A percentile compares a stretch with the other conserved stretches of the same genome.
These are phyloP conservation scores for Diadophis punctatus DNA, from an alignment of 2,113 vertebrate genomes.

Conservation along the genomic window DNA sequence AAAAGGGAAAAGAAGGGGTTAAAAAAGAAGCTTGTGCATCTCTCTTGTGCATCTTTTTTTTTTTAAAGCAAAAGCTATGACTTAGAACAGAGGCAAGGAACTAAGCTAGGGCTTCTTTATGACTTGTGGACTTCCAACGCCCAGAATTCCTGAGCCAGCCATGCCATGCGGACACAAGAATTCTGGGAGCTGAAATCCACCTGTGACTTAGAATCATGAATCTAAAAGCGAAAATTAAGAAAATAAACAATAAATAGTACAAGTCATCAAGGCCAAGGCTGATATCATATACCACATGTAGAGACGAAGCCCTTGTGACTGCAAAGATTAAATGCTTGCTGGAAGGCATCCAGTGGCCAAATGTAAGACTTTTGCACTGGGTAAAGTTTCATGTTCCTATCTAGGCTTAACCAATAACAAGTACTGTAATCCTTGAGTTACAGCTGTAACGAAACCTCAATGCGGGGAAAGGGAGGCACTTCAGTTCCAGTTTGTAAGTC, in stretches of 20 bases:
- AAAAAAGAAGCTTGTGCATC: background rate
- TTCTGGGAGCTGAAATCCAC: background rate
- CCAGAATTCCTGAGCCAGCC: too few relatives aligned
- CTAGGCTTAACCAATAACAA: background rate
- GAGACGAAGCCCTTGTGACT: background rate
- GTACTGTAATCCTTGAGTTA: background rate
- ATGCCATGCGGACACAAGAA: too few relatives aligned
- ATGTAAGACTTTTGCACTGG: background rate
- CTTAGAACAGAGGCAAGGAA: too few relatives aligned
- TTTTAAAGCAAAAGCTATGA: background rate
- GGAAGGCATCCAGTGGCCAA: background rate
- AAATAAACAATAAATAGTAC: background rate
- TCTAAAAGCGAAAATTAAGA: background rate
- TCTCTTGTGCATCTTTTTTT: background rate
- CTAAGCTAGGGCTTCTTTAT: background rate
- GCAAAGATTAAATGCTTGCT: background rate
- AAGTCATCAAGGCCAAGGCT: background rate
- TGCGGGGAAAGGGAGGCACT: background rate
- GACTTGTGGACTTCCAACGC: background rate
- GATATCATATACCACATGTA: background rate
- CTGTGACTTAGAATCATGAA: background rate
- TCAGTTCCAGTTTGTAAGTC: too few relatives aligned
- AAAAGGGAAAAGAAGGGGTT: slow-evolving; percentile 12
- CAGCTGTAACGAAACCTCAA: background rate
- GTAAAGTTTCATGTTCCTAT: background rate